A percentile compares a stretch with the other conserved stretches of the same genome.
These are phyloP conservation scores for Coregonus clupeaformis DNA, from an alignment of 2,113 vertebrate genomes.

Conservation along the genomic window DNA sequence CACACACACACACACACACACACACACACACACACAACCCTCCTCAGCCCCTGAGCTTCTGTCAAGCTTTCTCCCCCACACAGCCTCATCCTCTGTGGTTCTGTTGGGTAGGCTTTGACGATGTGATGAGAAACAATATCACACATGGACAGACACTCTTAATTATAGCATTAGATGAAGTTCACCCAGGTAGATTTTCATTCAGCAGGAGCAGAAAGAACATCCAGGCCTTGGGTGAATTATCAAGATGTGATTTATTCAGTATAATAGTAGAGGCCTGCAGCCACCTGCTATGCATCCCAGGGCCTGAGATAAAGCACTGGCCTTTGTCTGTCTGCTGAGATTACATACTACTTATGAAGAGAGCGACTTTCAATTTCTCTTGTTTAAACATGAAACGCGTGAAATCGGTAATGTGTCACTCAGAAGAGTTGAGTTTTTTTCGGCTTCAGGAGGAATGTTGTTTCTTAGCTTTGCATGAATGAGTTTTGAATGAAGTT, in stretches of 20 bases:
- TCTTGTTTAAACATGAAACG: neutral
- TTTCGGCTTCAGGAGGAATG: neutral
- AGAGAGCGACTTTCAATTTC: conserved; percentile 33
- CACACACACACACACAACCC: neutral
- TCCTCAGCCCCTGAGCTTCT: neutral
- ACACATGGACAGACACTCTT: conserved; percentile 57
- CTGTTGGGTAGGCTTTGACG: conserved; percentile 29
- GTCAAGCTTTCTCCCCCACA: conserved; percentile 17
- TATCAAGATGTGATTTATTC: conserved; percentile 40
- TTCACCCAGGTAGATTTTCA: conserved; percentile 52
- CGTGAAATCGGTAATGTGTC: neutral
- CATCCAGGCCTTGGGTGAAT: conserved; percentile 42
- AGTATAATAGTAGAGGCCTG: conserved; percentile 35
- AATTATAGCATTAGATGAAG: conserved; percentile 54
- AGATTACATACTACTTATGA: conserved; percentile 52
- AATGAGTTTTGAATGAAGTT: too few relatives aligned
- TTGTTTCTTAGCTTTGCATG: too few relatives aligned
- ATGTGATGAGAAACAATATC: conserved; percentile 56
- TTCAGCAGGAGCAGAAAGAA: conserved; percentile 41
- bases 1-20: conserved; percentile 13
- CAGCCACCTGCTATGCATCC: conserved; percentile 40
- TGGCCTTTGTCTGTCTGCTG: conserved; percentile 41
- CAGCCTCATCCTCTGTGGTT: conserved; percentile 3
- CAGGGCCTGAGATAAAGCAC: conserved; percentile 14
- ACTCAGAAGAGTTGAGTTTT: neutral